These are phyloP conservation scores for Leptopilina boulardi DNA, from an alignment of 1,140 invertebrate species.

Conservation along the genomic window DNA sequence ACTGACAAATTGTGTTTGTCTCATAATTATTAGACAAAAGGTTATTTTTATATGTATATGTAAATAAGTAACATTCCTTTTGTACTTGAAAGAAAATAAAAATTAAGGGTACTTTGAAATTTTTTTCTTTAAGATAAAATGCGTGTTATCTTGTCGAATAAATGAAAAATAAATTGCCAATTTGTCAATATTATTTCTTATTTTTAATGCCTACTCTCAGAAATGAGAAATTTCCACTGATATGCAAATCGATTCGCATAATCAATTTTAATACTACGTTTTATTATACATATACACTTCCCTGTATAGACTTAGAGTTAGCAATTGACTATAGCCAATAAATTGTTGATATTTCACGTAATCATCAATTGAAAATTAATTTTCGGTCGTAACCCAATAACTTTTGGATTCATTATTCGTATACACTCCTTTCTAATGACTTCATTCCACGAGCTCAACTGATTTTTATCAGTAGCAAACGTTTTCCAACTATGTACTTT, in stretches of 20 bases:
- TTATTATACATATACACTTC: neutral
- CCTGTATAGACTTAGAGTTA: neutral
- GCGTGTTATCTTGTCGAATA: too few relatives aligned
- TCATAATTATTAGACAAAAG: too few relatives aligned
- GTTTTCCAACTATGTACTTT: slow-evolving; percentile 17
- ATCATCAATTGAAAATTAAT: slow-evolving; percentile 15
- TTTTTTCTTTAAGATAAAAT: too few relatives aligned
- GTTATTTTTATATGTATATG: too few relatives aligned
- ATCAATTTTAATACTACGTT: neutral
- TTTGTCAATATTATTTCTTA: neutral
- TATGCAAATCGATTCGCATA: neutral
- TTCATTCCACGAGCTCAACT: slow-evolving; percentile 11
- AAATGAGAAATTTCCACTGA: neutral
- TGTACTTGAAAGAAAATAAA: too few relatives aligned
- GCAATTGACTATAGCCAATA: neutral
- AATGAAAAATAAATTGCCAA: too few relatives aligned
- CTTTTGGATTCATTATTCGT: neutral
- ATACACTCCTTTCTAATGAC: slow-evolving; percentile 24
- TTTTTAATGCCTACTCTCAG: neutral
- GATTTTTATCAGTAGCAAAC: slow-evolving; percentile 6
- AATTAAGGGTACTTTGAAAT: too few relatives aligned
- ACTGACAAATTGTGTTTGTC: too few relatives aligned
- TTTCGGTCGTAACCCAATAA: slow-evolving; percentile 7
- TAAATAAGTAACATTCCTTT: too few relatives aligned
- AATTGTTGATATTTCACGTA: neutral